Conservation (phyloP, 2,797 vertebrate genomes). For the Vireo griseus region DNA sequence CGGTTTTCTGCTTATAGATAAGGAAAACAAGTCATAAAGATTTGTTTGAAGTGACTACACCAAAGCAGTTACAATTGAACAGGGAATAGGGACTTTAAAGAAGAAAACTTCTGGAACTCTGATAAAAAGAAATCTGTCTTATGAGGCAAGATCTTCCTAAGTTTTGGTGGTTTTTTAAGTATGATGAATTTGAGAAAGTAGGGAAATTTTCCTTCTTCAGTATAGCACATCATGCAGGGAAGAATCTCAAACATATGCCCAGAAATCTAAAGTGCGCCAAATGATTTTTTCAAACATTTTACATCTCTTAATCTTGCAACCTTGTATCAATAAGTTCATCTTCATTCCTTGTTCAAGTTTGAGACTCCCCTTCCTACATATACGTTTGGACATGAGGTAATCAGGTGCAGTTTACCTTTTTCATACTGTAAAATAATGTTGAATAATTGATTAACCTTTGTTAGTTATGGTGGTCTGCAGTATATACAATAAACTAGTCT, state of each 20-base stretch:
- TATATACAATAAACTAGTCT: not conserved
- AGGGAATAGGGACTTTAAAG: not conserved
- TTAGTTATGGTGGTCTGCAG: not conserved
- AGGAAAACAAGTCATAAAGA: not conserved
- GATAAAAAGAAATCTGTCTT: not conserved
- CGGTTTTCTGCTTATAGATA: not conserved
- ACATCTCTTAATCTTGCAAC: not conserved
- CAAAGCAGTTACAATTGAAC: not conserved
- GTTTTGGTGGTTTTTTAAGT: not conserved
- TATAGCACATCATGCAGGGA: not conserved
- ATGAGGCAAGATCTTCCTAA: not conserved
- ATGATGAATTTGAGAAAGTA: not conserved
- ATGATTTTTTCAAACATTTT: conserved; percentile 6
- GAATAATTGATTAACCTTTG: conserved; percentile 32
- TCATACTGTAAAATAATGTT: not conserved
- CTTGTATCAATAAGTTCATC: conserved; percentile 35
- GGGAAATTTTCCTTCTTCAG: not conserved
- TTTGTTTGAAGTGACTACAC: not conserved
- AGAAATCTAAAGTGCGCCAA: not conserved
- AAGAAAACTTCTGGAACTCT: not conserved
- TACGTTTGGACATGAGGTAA: conserved; percentile 18
- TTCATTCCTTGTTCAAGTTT: not conserved
- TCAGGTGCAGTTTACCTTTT: not conserved
- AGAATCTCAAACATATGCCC: not conserved
- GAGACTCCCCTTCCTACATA: not conserved